These are phyloP conservation scores for Ptilorrhoa leucosticta DNA, from an alignment of 2,113 vertebrate genomes.

Conservation along the genomic window DNA sequence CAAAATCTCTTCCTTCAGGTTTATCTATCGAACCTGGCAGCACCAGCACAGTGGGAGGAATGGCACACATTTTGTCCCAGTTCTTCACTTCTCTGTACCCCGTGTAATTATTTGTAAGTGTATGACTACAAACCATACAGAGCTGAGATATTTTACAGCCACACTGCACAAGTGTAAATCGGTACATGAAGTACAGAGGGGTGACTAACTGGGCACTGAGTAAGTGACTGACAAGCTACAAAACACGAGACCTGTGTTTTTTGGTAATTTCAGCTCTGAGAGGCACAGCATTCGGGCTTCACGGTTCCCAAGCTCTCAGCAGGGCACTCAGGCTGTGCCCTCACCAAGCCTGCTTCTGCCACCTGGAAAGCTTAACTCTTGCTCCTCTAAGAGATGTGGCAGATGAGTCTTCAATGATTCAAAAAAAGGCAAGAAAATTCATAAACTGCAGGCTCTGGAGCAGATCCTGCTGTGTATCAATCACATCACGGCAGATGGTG, in stretches of 20 bases:
- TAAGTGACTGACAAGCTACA: background rate
- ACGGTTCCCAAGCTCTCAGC: background rate
- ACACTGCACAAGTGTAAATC: background rate
- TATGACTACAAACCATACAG: background rate
- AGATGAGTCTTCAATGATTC: background rate
- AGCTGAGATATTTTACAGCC: background rate
- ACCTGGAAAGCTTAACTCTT: background rate
- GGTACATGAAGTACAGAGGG: background rate
- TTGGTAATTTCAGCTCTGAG: background rate
- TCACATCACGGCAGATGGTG: background rate
- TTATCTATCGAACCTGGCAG: background rate
- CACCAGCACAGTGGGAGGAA: background rate
- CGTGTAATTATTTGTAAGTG: background rate
- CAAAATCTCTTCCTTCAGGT: background rate
- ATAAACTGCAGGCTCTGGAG: background rate
- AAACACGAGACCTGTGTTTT: accelerated
- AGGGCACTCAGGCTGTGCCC: accelerated
- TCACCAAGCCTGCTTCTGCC: background rate
- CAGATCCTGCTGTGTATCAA: background rate
- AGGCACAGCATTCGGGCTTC: background rate
- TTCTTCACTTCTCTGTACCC: background rate
- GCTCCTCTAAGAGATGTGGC: background rate
- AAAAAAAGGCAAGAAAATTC: background rate
- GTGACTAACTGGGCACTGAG: background rate
- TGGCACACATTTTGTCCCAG: background rate